A percentile compares a stretch with the other conserved stretches of the same genome.
Evolutionary conservation across 2,888 invertebrate genomes (phyloP).

Genomic region (Lithosia quadra): DNA sequence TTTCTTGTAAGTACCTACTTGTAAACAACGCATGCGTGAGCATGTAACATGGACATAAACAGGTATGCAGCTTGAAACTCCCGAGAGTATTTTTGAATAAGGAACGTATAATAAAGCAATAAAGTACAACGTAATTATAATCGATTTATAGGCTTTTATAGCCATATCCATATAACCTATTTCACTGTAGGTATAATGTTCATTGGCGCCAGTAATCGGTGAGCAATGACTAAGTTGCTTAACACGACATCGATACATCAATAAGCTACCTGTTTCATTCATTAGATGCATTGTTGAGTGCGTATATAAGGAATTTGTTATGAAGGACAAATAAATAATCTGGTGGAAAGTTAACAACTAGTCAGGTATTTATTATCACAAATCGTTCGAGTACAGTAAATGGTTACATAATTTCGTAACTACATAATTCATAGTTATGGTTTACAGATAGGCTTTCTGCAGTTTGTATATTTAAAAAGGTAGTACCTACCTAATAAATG

Average conservation of each 20-base stretch:
- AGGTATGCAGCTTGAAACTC: background rate
- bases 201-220: slow-evolving; percentile 43
- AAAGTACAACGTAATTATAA: slow-evolving; percentile 3
- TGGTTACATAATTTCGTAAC: background rate
- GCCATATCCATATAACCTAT: slow-evolving; percentile 33
- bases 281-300: slow-evolving; percentile 43
- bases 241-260: slow-evolving; percentile 42
- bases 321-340: slow-evolving; percentile 46
- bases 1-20: background rate
- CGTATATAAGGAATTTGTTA: slow-evolving; percentile 22
- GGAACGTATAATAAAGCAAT: background rate
- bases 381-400: background rate
- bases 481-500: background rate
- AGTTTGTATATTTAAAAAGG: background rate
- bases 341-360: slow-evolving; percentile 37
- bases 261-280: slow-evolving; percentile 37
- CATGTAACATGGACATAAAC: background rate
- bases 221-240: slow-evolving; percentile 58
- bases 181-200: slow-evolving; percentile 41
- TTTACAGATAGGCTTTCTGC: background rate
- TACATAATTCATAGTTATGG: slow-evolving; percentile 22
- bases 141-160: slow-evolving; percentile 11
- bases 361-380: slow-evolving; percentile 22
- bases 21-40: background rate
- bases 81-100: background rate